Conservation (phyloP, 1,140 invertebrate genomes). For the Pogonognathellus flavescens region DNA sequence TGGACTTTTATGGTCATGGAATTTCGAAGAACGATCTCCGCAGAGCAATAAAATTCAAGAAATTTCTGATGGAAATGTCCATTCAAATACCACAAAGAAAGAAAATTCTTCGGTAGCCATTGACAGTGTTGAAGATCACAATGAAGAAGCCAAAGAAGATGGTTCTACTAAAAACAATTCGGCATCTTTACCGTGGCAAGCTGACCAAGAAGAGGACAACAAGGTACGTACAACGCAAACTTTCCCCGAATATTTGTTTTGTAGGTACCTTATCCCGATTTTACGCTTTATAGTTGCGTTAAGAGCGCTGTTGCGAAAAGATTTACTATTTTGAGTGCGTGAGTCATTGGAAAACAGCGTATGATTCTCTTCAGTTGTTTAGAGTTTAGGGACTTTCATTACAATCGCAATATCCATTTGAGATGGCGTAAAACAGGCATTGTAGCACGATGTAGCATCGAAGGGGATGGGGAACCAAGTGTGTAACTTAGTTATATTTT, state of each 20-base stretch:
- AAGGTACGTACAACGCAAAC: constrained; percentile 3
- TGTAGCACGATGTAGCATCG: neutral
- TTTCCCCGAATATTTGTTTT: too few relatives aligned
- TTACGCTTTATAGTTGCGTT: too few relatives aligned
- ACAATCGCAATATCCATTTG: neutral
- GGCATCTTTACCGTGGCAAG: neutral
- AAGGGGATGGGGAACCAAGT: neutral
- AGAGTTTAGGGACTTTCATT: too few relatives aligned
- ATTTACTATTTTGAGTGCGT: too few relatives aligned
- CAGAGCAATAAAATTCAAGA: constrained; percentile 16
- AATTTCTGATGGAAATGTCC: neutral
- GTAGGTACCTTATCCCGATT: too few relatives aligned
- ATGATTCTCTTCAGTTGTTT: too few relatives aligned
- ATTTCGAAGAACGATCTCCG: neutral
- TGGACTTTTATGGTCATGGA: constrained; percentile 18
- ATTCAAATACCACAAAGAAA: neutral
- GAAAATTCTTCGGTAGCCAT: constrained; percentile 21
- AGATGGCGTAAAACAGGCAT: neutral
- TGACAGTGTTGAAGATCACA: neutral
- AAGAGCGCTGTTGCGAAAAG: too few relatives aligned
- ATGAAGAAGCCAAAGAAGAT: neutral
- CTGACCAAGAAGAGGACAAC: neutral
- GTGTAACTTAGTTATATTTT: constrained; percentile 45
- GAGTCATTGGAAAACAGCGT: too few relatives aligned
- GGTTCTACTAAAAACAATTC: neutral